phyloP scores from a whole-genome alignment of 2,888 invertebrate species.

The Pseudococcus jackbeardsleyi region DNA sequence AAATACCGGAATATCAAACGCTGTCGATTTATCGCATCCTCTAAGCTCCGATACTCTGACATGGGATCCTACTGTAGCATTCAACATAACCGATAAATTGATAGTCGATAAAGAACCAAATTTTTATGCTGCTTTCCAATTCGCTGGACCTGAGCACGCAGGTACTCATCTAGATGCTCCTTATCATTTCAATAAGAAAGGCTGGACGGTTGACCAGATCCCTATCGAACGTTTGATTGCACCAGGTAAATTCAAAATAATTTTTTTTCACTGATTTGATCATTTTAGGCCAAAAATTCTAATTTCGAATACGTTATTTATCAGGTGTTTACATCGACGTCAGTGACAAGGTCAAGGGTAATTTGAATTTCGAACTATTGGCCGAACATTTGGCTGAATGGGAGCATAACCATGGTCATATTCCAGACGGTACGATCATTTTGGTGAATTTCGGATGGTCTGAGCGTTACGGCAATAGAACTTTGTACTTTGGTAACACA shows the following conservation, averaged over 20 bases:
- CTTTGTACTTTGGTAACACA: slow-evolving; percentile 65
- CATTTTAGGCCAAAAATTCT: neutral
- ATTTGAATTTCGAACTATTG: slow-evolving; percentile 66
- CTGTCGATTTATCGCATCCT: slow-evolving; percentile 59
- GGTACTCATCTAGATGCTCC: slow-evolving; percentile 79
- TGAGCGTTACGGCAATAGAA: slow-evolving; percentile 65
- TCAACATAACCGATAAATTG: neutral
- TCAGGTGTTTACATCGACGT: slow-evolving; percentile 67
- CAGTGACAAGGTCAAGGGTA: slow-evolving; percentile 66
- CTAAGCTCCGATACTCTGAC: slow-evolving; percentile 33
- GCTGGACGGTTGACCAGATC: slow-evolving; percentile 73
- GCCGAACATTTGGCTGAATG: slow-evolving; percentile 67
- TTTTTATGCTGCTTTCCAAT: slow-evolving; percentile 73
- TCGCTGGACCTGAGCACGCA: slow-evolving; percentile 74
- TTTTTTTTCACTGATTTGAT: no score
- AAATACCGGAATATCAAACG: neutral
- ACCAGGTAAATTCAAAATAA: slow-evolving; percentile 57
- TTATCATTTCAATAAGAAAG: slow-evolving; percentile 73
- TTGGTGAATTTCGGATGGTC: slow-evolving; percentile 68
- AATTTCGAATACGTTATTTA: neutral
- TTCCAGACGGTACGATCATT: slow-evolving; percentile 66
- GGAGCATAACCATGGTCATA: slow-evolving; percentile 67
- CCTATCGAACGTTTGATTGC: slow-evolving; percentile 68
- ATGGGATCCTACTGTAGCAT: slow-evolving; percentile 31
- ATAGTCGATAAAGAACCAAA: neutral